Evolutionary conservation across 1,140 invertebrate species (phyloP).

Genomic region (Formica exsecta): DNA sequence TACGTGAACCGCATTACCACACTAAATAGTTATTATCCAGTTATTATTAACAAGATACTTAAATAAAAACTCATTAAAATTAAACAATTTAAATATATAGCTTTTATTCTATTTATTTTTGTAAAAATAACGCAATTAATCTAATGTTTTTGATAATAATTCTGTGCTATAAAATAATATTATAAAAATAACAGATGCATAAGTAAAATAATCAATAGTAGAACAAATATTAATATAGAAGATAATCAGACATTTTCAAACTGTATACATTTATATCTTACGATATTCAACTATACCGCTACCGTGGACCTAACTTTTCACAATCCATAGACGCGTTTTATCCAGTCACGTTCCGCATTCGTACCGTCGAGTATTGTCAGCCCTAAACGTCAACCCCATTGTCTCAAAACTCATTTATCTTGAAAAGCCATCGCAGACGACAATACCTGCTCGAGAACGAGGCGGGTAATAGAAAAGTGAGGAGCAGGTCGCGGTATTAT

Average conservation of each 20-base stretch:
- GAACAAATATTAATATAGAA: conserved; percentile 6
- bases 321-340: conserved; percentile 27
- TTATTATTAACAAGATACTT: neutral
- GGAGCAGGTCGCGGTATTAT: conserved; percentile 49
- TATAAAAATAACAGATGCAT: neutral
- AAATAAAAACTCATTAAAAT: conserved; percentile 21
- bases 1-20: neutral
- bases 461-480: conserved; percentile 61
- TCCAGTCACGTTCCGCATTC: conserved; percentile 34
- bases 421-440: conserved; percentile 59
- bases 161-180: neutral
- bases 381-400: conserved; percentile 65
- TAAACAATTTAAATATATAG: neutral
- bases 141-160: neutral
- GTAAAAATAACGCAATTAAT: neutral
- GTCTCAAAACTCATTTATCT: conserved; percentile 73
- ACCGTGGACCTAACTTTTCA: conserved; percentile 22
- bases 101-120: neutral
- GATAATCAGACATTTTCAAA: neutral
- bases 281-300: conserved; percentile 2
- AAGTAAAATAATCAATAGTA: neutral
- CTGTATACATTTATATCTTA: conserved; percentile 24
- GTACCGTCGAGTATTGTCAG: conserved; percentile 54
- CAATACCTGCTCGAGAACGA: conserved; percentile 66
- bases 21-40: neutral